These are phyloP conservation scores for Furcifer pardalis DNA, from an alignment of 2,797 vertebrate genomes.

Conservation along the genomic window DNA sequence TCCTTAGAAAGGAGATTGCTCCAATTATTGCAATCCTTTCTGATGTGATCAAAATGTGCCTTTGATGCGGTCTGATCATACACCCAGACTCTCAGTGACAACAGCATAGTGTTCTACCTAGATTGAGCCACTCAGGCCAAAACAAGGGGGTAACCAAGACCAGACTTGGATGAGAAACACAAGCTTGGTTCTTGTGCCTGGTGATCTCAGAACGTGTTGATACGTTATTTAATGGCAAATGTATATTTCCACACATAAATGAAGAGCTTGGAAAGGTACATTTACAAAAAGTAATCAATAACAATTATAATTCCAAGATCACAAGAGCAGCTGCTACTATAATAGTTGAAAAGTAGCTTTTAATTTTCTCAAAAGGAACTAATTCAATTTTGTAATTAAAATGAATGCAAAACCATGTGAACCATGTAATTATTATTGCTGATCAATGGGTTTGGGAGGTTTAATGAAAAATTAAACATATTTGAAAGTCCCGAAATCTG, in stretches of 20 bases:
- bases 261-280: not conserved
- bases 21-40: no score
- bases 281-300: not conserved
- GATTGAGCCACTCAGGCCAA: not conserved
- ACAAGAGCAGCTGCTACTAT: not conserved
- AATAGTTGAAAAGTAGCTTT: not conserved
- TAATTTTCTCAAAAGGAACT: not conserved
- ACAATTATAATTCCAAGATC: not conserved
- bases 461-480: not conserved
- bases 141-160: not conserved
- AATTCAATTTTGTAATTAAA: not conserved
- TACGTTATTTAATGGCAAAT: no score
- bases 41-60: no score
- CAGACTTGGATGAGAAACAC: not conserved
- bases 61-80: no score
- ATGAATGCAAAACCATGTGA: not conserved
- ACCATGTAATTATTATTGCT: not conserved
- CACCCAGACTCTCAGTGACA: not conserved
- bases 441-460: not conserved
- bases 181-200: not conserved
- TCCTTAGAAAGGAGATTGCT: no score
- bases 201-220: no score
- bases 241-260: not conserved
- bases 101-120: not conserved
- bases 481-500: not conserved